These are phyloP conservation scores for Oscheius sp. DNA, from an alignment of 2,888 invertebrate genomes.

Conservation along the genomic window DNA sequence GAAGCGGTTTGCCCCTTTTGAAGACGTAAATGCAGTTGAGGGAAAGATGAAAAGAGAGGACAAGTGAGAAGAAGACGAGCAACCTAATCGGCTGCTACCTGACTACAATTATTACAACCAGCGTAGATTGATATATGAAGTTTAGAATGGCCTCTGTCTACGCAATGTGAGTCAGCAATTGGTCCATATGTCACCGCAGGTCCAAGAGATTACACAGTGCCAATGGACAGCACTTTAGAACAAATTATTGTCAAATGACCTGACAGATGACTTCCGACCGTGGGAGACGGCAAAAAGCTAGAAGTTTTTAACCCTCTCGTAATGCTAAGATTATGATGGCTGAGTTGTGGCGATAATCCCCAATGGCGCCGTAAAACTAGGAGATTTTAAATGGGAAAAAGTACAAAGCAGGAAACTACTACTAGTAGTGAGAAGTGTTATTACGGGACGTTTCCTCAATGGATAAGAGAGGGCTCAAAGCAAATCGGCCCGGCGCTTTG, in stretches of 20 bases:
- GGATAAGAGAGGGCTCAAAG: constrained; percentile 29
- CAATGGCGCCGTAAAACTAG: not conserved
- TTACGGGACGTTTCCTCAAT: constrained; percentile 19
- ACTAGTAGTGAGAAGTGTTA: not conserved
- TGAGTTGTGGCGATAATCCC: too few relatives aligned
- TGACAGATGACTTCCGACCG: constrained; percentile 15
- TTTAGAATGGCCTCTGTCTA: constrained; percentile 10
- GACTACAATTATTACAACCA: constrained; percentile 23
- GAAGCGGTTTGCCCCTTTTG: constrained; percentile 34
- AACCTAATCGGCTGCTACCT: not conserved
- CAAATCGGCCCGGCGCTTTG: constrained; percentile 16
- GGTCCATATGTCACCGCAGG: constrained; percentile 31
- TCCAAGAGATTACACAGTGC: constrained; percentile 31
- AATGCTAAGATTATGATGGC: too few relatives aligned
- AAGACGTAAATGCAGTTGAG: constrained; percentile 25
- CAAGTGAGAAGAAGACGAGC: not conserved
- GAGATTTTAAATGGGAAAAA: not conserved
- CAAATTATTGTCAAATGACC: constrained; percentile 28
- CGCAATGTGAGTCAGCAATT: constrained; percentile 36
- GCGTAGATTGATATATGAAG: constrained; percentile 5
- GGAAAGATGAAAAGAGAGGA: not conserved
- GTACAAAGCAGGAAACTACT: not conserved
- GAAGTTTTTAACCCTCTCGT: too few relatives aligned
- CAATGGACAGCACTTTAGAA: constrained; percentile 34
- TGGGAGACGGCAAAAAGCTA: not conserved